A percentile compares a stretch with the other conserved stretches of the same genome.
Evolutionary conservation across 2,113 vertebrate genomes (phyloP).

Genomic region (Panthera tigris): DNA sequence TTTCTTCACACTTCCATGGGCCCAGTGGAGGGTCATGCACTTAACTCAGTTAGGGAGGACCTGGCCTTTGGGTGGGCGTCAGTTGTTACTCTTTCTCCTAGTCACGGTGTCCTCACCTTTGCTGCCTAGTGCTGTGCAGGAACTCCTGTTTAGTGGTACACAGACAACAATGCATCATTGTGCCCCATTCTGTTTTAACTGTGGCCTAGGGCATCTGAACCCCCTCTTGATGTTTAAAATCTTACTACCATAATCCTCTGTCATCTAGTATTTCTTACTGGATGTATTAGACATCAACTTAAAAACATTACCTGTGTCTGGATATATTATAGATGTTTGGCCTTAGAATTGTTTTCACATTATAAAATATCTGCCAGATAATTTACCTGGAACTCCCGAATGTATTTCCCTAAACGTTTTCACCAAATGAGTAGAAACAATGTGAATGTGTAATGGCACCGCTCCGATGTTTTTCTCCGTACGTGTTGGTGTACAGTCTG

Average conservation of each 20-base stretch:
- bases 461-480: not conserved
- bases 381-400: not conserved
- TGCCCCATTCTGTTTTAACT: not conserved
- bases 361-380: not conserved
- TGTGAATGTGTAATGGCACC: not conserved
- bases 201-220: not conserved
- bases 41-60: not conserved
- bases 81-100: not conserved
- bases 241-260: not conserved
- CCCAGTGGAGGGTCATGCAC: not conserved
- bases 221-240: not conserved
- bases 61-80: not conserved
- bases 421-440: not conserved
- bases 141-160: not conserved
- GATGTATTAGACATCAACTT: not conserved
- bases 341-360: not conserved
- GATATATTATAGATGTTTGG: not conserved
- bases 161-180: fast-evolving
- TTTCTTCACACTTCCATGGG: not conserved
- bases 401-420: not conserved
- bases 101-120: not conserved
- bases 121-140: not conserved
- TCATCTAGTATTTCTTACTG: not conserved
- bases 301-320: not conserved
- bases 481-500: not conserved